phyloP scores from a whole-genome alignment of 2,113 vertebrate genomes.

The Balaenoptera acutorostrata region DNA sequence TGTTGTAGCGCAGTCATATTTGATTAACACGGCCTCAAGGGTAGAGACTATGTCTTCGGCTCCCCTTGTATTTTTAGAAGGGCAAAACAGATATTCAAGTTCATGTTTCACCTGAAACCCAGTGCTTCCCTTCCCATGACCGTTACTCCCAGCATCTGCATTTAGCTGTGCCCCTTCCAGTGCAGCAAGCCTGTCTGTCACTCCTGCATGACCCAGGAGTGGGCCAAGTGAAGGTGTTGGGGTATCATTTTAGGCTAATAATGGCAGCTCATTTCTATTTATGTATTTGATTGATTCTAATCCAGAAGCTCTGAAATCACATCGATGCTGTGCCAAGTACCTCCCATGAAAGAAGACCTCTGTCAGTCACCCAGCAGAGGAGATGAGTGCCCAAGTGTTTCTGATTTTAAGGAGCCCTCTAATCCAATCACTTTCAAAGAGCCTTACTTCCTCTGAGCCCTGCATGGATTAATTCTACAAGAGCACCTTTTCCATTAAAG shows the following conservation, averaged over 20 bases:
- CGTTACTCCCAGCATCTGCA: not conserved
- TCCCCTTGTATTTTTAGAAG: not conserved
- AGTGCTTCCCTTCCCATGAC: not conserved
- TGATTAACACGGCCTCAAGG: not conserved
- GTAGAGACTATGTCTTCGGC: not conserved
- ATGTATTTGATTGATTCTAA: conserved; percentile 33
- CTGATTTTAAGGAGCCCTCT: conserved; percentile 61
- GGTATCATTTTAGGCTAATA: not conserved
- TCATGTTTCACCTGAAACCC: not conserved
- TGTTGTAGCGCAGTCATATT: not conserved
- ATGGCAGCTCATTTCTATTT: conserved; percentile 35
- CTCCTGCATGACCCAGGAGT: not conserved
- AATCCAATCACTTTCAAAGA: conserved; percentile 49
- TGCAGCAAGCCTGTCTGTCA: not conserved
- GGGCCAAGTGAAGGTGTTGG: not conserved
- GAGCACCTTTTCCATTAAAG: conserved; percentile 52
- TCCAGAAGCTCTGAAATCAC: not conserved
- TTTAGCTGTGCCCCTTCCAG: not conserved
- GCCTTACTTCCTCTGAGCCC: conserved; percentile 3
- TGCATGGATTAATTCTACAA: conserved; percentile 52
- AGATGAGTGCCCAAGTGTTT: conserved; percentile 2
- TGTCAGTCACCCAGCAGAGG: conserved; percentile 49
- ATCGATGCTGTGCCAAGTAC: conserved; percentile 15
- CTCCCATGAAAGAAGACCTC: conserved; percentile 39
- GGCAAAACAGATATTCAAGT: not conserved